These are phyloP conservation scores for Apis mellifera DNA, from an alignment of 1,140 invertebrate genomes.

Conservation along the genomic window Amel_HAv3.1 CM009942.2:1859001-1859500, in stretches of 20 bases:
- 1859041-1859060: no score
- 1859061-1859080: background rate
- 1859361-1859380: background rate
- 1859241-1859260: background rate
- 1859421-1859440: background rate
- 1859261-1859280: background rate
- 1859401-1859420: background rate
- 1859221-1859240: conserved; percentile 18
- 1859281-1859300: no score
- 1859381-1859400: conserved; percentile 43
- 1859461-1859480: background rate
- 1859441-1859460: background rate
- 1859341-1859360: conserved; percentile 16
- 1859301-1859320: conserved; percentile 39
- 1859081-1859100: no score
- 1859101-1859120: no score
- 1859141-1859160: background rate
- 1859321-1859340: conserved; percentile 40
- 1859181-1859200: conserved; percentile 36
- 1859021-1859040: conserved; percentile 20
- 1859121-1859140: background rate
- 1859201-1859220: conserved; percentile 9
- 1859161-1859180: conserved; percentile 54
- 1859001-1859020: background rate
- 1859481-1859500: no score